Percentiles rank a stretch among this genome's conserved stretches.
Conservation (phyloP, 2,797 vertebrate genomes). For the Sphaeramia orbicularis region DNA sequence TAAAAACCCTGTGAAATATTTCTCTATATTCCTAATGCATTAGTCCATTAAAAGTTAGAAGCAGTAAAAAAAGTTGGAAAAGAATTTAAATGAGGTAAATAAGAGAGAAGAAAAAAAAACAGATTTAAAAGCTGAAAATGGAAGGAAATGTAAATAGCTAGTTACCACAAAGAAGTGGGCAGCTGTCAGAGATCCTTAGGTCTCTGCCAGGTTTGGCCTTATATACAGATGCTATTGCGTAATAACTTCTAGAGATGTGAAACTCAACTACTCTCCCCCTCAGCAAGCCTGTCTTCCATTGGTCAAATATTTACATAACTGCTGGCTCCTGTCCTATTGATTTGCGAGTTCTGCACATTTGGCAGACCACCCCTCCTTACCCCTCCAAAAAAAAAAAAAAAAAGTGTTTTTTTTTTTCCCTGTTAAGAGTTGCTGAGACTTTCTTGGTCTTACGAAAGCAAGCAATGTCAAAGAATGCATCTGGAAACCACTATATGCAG, state of each 20-base stretch:
- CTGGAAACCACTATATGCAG: too few relatives aligned
- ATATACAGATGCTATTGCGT: constrained; percentile 76
- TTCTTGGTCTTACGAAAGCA: constrained; percentile 47
- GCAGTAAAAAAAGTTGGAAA: too few relatives aligned
- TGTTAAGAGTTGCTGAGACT: constrained; percentile 17
- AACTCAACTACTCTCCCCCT: constrained; percentile 50
- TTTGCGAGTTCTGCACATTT: constrained; percentile 59
- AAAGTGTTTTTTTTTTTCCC: constrained; percentile 31
- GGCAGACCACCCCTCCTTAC: constrained; percentile 8
- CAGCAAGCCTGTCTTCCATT: constrained; percentile 61
- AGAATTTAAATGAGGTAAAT: not conserved
- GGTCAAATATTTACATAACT: constrained; percentile 80
- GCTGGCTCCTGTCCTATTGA: constrained; percentile 47
- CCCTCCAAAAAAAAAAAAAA: constrained; percentile 22
- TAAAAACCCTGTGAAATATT: constrained; percentile 9
- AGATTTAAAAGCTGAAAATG: too few relatives aligned
- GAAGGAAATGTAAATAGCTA: constrained; percentile 70
- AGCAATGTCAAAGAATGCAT: constrained; percentile 41
- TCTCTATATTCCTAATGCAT: not conserved
- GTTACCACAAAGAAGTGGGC: constrained; percentile 26
- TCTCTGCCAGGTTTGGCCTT: constrained; percentile 57
- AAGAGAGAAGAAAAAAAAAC: too few relatives aligned
- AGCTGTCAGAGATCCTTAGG: constrained; percentile 53
- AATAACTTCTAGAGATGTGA: constrained; percentile 61
- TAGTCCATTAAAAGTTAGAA: not conserved